A percentile compares a stretch with the other conserved stretches of the same genome.
Conservation (phyloP, 2,113 vertebrate species). For the Daubentonia madagascariensis region DNA sequence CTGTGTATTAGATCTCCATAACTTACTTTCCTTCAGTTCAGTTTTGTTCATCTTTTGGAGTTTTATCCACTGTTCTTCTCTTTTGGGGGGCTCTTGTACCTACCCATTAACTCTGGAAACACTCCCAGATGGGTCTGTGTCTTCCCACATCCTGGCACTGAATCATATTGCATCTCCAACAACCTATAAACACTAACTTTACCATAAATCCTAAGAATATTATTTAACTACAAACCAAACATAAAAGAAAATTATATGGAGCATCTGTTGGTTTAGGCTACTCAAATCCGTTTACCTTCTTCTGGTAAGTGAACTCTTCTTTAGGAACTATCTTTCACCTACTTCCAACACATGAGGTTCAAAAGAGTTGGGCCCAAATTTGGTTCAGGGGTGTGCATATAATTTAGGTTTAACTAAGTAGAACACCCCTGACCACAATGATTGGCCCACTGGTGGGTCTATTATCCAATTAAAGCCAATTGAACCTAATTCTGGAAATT, state of each 20-base stretch:
- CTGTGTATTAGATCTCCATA: neutral
- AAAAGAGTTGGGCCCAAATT: neutral
- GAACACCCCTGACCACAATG: neutral
- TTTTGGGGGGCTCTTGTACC: neutral
- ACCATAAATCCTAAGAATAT: neutral
- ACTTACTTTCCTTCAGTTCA: neutral
- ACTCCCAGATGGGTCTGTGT: neutral
- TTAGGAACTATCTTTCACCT: neutral
- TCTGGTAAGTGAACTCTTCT: neutral
- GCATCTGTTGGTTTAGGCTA: neutral
- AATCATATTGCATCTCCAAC: neutral
- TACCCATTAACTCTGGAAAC: neutral
- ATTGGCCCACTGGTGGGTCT: neutral
- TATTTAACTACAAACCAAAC: neutral
- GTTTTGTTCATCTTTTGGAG: neutral
- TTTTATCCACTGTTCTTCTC: neutral
- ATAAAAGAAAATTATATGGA: neutral
- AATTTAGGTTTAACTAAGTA: neutral
- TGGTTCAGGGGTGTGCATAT: neutral
- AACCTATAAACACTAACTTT: neutral
- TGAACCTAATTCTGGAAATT: neutral
- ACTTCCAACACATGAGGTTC: neutral
- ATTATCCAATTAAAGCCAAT: neutral
- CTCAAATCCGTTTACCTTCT: neutral
- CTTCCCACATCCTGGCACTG: neutral